phyloP scores from a whole-genome alignment of 2,888 invertebrate genomes.

The Epirrhoe tristata region DNA sequence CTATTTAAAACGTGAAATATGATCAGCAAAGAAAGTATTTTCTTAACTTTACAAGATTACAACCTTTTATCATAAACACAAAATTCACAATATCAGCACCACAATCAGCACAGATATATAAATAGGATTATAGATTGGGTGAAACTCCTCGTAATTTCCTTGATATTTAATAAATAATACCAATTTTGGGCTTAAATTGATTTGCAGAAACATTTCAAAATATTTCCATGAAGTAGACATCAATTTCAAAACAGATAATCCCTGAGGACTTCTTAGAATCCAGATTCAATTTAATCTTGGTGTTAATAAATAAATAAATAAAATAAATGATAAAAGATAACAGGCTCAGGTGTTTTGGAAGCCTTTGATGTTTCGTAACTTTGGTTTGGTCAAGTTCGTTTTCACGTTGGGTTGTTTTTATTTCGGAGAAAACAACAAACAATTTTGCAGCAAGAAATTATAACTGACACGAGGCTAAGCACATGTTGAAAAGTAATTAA shows the following conservation, averaged over 20 bases:
- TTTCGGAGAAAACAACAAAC: slow-evolving; percentile 10
- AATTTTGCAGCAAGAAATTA: slow-evolving; percentile 4
- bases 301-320: slow-evolving; percentile 32
- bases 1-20: too few relatives aligned
- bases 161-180: not conserved
- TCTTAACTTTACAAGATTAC: too few relatives aligned
- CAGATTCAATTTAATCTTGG: slow-evolving; percentile 22
- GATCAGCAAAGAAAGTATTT: too few relatives aligned
- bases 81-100: too few relatives aligned
- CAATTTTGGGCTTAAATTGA: not conserved
- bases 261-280: not conserved
- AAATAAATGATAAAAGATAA: slow-evolving; percentile 35
- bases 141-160: not conserved
- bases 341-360: slow-evolving; percentile 32
- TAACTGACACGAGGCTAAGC: not conserved
- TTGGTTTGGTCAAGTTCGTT: slow-evolving; percentile 19
- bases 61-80: too few relatives aligned
- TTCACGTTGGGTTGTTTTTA: slow-evolving; percentile 7
- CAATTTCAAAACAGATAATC: not conserved
- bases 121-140: too few relatives aligned
- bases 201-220: not conserved
- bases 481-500: not conserved
- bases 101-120: too few relatives aligned
- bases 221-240: slow-evolving; percentile 1
- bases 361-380: slow-evolving; percentile 22